Evolutionary conservation across 2,888 invertebrate genomes (phyloP), one percentile per base, ranked within the genome.

Genomic region (Dynastes maya): DNA sequence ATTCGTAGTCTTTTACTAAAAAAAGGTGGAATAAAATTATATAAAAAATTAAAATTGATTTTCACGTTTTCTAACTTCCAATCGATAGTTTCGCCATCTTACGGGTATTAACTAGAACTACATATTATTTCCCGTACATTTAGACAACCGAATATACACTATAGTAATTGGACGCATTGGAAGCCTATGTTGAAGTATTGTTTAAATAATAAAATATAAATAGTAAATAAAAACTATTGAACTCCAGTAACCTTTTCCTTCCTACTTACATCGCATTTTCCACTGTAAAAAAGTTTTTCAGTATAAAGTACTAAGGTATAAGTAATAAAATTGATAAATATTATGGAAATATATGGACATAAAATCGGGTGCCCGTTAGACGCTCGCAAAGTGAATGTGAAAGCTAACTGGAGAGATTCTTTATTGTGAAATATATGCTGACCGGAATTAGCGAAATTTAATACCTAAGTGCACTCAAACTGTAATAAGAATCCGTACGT

Each of bases 311-410:
- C 55, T 6, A 16, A 55, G n/a, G 55, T 16, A 16, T 16, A 4
- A 45, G n/a, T 32, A 37, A 4, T 16, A 40, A 65, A 40, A 40
- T 40, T 65, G 22, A 65, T 68, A 51, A 68, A 63, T 32, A 63
- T 29, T 40, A 22, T 22, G 9, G 49, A 68, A 51, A 68, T 68
- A 51, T 51, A 51, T 53, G 27, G 8, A 51, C 27, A 40, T 45
- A 27, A 68, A 32, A 51, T 65, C n/a, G 6, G 65, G 29, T 16
- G 29, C 13, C 68, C 53, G 68, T 68, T 68, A 68, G 13, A 13
- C 51, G 49, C 29, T 68, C 68, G 27, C 13, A 68, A 49, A 49
- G 67, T 68, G 51, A 22, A 49, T 49, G 72, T 74, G 72, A 74
- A 74, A 74, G 72, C 45, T 71, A 27, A 9, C 27, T 6, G 13